A percentile compares a stretch with the other conserved stretches of the same genome.
phyloP scores from a whole-genome alignment of 2,888 invertebrate species.

The Fabriciana adippe region DNA sequence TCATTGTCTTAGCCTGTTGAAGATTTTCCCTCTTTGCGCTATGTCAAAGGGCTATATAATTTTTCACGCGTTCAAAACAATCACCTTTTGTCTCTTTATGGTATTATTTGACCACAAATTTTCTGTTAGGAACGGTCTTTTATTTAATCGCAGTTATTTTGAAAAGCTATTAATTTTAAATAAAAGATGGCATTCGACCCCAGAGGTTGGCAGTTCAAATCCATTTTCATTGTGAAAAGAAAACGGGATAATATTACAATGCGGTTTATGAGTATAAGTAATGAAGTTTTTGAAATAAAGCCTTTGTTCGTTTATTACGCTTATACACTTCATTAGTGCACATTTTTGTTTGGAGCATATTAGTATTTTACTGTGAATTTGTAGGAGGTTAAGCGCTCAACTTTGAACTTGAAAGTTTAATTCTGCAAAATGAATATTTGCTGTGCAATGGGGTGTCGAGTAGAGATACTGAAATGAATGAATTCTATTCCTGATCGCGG shows the following conservation, averaged over 20 bases:
- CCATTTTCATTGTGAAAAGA: not conserved
- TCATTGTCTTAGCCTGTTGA: conserved; percentile 20
- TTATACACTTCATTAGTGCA: too few relatives aligned
- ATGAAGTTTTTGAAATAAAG: too few relatives aligned
- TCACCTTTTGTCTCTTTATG: conserved; percentile 30
- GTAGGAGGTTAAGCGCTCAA: too few relatives aligned
- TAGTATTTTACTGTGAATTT: too few relatives aligned
- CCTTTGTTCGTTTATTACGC: too few relatives aligned
- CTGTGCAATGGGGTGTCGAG: too few relatives aligned
- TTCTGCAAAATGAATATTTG: too few relatives aligned
- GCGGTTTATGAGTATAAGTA: too few relatives aligned
- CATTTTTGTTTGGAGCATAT: too few relatives aligned
- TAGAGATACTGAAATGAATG: too few relatives aligned
- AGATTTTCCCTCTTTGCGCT: conserved; percentile 23
- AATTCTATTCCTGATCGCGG: too few relatives aligned
- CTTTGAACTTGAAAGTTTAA: too few relatives aligned
- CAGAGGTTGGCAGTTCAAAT: conserved; percentile 6
- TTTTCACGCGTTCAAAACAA: conserved; percentile 34
- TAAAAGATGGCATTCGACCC: conserved; percentile 1
- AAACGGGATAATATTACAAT: not conserved
- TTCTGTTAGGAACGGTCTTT: not conserved
- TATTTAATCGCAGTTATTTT: conserved; percentile 7
- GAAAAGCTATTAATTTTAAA: conserved; percentile 6
- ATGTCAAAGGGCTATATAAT: conserved; percentile 33
- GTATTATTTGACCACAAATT: conserved; percentile 14